Percentiles rank a stretch among this genome's conserved stretches.
Evolutionary conservation across 2,113 vertebrate species (phyloP).

Genomic region (Phrynosoma platyrhinos): DNA sequence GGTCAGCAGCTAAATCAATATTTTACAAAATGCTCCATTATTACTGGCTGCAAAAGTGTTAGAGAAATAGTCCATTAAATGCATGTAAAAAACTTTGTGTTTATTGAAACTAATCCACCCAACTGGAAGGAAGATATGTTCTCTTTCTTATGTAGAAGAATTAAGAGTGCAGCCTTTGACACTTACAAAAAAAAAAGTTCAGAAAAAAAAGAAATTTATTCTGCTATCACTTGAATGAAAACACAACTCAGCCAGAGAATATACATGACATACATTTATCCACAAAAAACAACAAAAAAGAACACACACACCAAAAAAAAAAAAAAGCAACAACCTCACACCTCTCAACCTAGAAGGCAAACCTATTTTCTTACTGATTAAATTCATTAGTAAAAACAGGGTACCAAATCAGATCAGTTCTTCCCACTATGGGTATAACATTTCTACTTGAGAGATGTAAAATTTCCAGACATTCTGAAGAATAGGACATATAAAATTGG

Average conservation of each 20-base stretch:
- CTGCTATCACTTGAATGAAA: neutral
- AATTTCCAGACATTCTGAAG: neutral
- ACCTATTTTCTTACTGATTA: neutral
- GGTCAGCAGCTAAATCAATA: neutral
- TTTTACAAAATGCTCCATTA: neutral
- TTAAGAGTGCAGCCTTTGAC: neutral
- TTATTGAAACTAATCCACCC: neutral
- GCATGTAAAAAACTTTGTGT: neutral
- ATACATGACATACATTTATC: neutral
- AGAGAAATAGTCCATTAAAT: neutral
- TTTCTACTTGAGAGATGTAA: neutral
- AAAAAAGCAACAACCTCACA: too few relatives aligned
- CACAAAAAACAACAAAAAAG: neutral
- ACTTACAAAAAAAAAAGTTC: neutral
- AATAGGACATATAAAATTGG: neutral
- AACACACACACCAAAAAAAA: too few relatives aligned
- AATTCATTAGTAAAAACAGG: neutral
- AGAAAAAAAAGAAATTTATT: neutral
- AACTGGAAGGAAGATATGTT: neutral
- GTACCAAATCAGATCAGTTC: neutral
- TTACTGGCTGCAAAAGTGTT: neutral
- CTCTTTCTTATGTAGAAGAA: neutral
- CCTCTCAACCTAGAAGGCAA: neutral
- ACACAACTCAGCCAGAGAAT: neutral
- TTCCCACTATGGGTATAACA: neutral